Percentiles rank a stretch among this genome's conserved stretches.
These are phyloP conservation scores for Eupithecia subumbrata DNA, from an alignment of 2,888 invertebrate species.

Conservation along the genomic window DNA sequence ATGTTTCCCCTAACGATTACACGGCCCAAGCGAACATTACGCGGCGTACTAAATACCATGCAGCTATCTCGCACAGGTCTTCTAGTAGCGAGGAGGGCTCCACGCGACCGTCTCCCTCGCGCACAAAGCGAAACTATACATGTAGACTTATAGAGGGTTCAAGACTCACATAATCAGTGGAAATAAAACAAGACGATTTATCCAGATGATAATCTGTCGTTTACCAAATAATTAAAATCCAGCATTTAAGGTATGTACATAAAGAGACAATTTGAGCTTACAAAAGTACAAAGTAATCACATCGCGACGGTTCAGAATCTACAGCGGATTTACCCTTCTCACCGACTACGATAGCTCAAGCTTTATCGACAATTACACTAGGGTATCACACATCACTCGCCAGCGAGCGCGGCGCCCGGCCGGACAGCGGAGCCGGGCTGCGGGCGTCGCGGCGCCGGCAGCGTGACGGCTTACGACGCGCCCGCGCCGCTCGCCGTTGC, in stretches of 20 bases:
- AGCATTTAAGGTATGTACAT: conserved; percentile 79
- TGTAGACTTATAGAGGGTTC: conserved; percentile 48
- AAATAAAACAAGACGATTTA: conserved; percentile 70
- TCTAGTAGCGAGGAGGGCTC: conserved; percentile 41
- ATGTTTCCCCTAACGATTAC: conserved; percentile 73
- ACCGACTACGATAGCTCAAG: conserved; percentile 80
- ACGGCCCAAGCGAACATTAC: conserved; percentile 71
- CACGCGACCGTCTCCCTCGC: conserved; percentile 35
- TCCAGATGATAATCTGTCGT: conserved; percentile 75
- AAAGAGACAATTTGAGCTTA: conserved; percentile 81
- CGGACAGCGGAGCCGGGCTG: conserved; percentile 43
- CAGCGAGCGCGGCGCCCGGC: conserved; percentile 48
- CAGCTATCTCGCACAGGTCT: conserved; percentile 52
- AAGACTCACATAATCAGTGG: conserved; percentile 47
- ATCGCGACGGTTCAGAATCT: conserved; percentile 79
- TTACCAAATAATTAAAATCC: conserved; percentile 71
- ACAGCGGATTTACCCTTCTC: conserved; percentile 80
- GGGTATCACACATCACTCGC: conserved; percentile 79
- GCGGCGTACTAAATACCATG: conserved; percentile 58
- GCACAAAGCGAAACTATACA: conserved; percentile 56
- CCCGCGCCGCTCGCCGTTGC: conserved; percentile 57
- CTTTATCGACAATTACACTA: conserved; percentile 78
- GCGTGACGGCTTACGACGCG: conserved; percentile 58
- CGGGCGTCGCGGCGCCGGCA: conserved; percentile 52
- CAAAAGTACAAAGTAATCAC: conserved; percentile 83